phyloP scores from a whole-genome alignment of 2,888 invertebrate genomes.

The Limnephilus auricula region DNA sequence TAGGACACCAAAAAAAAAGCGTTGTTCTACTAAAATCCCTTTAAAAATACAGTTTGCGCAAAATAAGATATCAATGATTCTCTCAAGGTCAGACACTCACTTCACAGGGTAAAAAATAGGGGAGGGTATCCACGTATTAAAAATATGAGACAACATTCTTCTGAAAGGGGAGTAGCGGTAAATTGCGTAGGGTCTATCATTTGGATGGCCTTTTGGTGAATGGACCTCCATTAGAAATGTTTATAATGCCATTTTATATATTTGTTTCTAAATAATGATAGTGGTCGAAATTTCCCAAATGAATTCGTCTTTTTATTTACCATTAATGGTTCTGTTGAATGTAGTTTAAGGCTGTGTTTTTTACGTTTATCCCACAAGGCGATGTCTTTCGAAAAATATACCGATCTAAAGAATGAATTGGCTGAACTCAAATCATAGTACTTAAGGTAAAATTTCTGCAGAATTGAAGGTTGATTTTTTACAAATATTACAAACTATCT shows the following conservation, averaged over 20 bases:
- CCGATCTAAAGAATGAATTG: not conserved
- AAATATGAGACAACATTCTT: slow-evolving; percentile 8
- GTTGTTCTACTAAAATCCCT: not conserved
- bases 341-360: not conserved
- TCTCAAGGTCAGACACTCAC: not conserved
- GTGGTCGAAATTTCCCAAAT: slow-evolving; percentile 42
- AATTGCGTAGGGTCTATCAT: slow-evolving; percentile 37
- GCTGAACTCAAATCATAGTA: not conserved
- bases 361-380: slow-evolving; percentile 35
- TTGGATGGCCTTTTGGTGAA: slow-evolving; percentile 35
- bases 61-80: slow-evolving; percentile 25
- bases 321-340: slow-evolving; percentile 25
- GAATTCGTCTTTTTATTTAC: slow-evolving; percentile 42
- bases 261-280: slow-evolving; percentile 53
- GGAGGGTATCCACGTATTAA: slow-evolving; percentile 42
- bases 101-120: not conserved
- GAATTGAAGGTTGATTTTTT: not conserved
- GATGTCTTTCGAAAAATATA: not conserved
- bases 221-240: slow-evolving; percentile 54
- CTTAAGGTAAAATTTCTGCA: not conserved
- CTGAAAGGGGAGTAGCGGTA: slow-evolving; percentile 14
- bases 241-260: slow-evolving; percentile 63
- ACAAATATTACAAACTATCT: not conserved
- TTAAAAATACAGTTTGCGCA: not conserved
- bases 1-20: not conserved